These are phyloP conservation scores for Antennarius striatus DNA, from an alignment of 2,113 vertebrate species.

Conservation along the genomic window DNA sequence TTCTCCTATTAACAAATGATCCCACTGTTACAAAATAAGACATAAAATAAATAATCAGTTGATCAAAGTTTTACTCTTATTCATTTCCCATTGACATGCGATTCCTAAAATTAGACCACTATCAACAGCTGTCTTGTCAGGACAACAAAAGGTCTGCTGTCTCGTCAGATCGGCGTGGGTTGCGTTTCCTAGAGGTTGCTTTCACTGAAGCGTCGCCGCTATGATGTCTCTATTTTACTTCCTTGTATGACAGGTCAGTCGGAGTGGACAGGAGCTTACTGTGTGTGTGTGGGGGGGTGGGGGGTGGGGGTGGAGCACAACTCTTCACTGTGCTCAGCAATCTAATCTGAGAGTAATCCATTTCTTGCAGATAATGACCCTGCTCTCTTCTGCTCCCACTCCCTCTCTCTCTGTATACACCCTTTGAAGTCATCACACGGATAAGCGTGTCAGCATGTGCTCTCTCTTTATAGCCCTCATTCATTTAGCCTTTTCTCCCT, in stretches of 20 bases:
- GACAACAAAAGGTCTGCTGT: constrained; percentile 21
- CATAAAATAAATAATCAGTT: neutral
- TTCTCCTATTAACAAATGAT: neutral
- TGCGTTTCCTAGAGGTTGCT: neutral
- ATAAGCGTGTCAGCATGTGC: constrained; percentile 69
- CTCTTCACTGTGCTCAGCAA: constrained; percentile 67
- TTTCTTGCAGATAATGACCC: constrained; percentile 79
- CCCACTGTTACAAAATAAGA: neutral
- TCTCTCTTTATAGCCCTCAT: constrained; percentile 45
- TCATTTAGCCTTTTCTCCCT: constrained; percentile 25
- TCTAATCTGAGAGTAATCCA: constrained; percentile 82
- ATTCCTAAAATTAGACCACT: neutral
- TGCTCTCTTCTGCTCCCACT: constrained; percentile 32
- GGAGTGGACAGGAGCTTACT: constrained; percentile 60
- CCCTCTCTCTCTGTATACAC: constrained; percentile 43
- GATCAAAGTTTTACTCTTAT: neutral
- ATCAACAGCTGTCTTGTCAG: neutral
- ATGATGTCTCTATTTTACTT: constrained; percentile 68
- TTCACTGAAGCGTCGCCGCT: constrained; percentile 20
- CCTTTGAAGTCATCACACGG: constrained; percentile 76
- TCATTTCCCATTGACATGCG: neutral
- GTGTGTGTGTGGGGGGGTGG: constrained; percentile 21
- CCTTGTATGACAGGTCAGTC: constrained; percentile 44
- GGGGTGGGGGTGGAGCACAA: too few species aligned
- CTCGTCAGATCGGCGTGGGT: neutral